These are phyloP conservation scores for Drosophila pallidifrons DNA, from an alignment of 1,140 invertebrate species.

Conservation along the genomic window DNA sequence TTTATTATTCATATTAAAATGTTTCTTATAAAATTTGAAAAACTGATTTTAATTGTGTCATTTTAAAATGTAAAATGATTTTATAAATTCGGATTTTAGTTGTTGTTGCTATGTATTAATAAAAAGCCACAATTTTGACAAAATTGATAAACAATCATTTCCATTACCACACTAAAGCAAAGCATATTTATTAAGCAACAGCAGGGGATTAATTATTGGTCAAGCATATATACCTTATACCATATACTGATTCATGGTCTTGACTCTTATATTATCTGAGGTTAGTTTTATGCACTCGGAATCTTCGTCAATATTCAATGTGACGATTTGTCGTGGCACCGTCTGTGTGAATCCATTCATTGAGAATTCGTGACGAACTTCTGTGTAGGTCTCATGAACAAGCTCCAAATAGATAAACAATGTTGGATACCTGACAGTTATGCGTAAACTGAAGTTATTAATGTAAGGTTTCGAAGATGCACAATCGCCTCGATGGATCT, in stretches of 20 bases:
- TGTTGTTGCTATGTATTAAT: no score
- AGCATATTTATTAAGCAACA: conserved; percentile 1
- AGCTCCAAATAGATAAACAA: conserved; percentile 83
- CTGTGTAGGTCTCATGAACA: conserved; percentile 44
- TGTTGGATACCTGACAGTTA: conserved; percentile 65
- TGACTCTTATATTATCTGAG: conserved; percentile 44
- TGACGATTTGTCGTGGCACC: conserved; percentile 59
- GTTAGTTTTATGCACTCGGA: conserved; percentile 50
- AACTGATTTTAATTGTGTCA: no score
- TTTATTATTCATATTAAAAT: no score
- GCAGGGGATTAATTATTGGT: no score
- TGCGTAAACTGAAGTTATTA: conserved; percentile 81
- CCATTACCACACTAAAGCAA: no score
- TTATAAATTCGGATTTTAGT: no score
- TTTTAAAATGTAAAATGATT: no score
- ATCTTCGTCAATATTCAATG: conserved; percentile 60
- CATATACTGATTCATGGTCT: conserved; percentile 73
- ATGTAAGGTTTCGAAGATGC: conserved; percentile 25
- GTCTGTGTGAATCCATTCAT: conserved; percentile 84
- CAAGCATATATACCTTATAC: neutral
- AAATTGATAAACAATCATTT: no score
- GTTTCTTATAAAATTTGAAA: no score
- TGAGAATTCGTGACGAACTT: conserved; percentile 72
- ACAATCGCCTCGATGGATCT: conserved; percentile 53
- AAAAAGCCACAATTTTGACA: no score